Conservation (phyloP, 2,888 invertebrate genomes). For the Clusia tigrina region DNA sequence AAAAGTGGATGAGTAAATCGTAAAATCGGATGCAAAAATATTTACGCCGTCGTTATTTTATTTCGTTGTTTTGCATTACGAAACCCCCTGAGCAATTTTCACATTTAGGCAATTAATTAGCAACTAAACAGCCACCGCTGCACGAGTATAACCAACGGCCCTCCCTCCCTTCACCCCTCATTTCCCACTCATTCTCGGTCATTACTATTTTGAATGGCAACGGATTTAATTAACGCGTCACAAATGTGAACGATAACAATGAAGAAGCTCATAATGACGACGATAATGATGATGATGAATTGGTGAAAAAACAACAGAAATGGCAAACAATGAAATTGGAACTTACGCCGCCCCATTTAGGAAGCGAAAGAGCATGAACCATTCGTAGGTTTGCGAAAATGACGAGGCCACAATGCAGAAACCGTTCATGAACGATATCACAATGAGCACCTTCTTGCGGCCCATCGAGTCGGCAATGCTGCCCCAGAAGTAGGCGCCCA, state of each 20-base stretch:
- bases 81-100: no score
- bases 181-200: no score
- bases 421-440: slow-evolving; percentile 89
- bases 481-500: slow-evolving; percentile 92
- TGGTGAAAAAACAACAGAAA: not conserved
- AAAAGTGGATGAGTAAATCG: no score
- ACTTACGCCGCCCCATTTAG: slow-evolving; percentile 94
- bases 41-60: no score
- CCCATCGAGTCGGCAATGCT: slow-evolving; percentile 89
- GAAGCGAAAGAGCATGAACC: slow-evolving; percentile 90
- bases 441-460: slow-evolving; percentile 86
- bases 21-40: no score
- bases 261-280: not conserved
- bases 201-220: no score
- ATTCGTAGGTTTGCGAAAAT: slow-evolving; percentile 86
- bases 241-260: not conserved
- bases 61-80: no score
- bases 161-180: no score
- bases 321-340: not conserved
- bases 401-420: slow-evolving; percentile 90
- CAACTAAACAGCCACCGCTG: no score
- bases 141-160: no score
- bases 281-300: not conserved
- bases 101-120: no score
- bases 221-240: not conserved